Conservation (phyloP, 2,888 invertebrate genomes). For the Phorcus lineatus region DNA sequence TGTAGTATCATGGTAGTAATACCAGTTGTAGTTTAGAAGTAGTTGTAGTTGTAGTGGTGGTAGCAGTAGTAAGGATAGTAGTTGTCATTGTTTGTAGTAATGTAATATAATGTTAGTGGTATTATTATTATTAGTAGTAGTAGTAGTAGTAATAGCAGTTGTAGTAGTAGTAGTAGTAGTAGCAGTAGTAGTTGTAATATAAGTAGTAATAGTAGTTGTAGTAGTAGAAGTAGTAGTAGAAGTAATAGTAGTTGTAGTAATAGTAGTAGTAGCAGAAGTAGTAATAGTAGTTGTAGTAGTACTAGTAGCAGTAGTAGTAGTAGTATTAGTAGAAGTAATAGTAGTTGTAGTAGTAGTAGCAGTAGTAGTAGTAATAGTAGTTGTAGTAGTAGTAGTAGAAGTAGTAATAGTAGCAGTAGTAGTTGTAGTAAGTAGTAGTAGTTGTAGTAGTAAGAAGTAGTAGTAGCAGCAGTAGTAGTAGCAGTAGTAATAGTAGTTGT, state of each 20-base stretch:
- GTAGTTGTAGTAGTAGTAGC: constrained; percentile 22
- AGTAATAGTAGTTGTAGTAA: constrained; percentile 7
- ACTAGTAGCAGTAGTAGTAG: constrained; percentile 15
- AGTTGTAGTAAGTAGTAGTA: constrained; percentile 25
- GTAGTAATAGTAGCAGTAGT: constrained; percentile 24
- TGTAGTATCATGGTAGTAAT: no score
- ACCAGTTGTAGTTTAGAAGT: background rate
- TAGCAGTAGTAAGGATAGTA: constrained; percentile 25
- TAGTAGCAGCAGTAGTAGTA: constrained; percentile 24
- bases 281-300: constrained; percentile 22
- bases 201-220: constrained; percentile 23
- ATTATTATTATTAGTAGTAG: constrained; percentile 12
- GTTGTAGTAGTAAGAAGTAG: constrained; percentile 22
- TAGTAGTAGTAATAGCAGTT: constrained; percentile 21
- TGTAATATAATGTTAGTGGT: constrained; percentile 1
- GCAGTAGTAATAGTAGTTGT: constrained; percentile 18
- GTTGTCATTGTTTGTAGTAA: constrained; percentile 9
- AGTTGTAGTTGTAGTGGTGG: constrained; percentile 19
- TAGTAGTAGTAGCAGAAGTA: constrained; percentile 24
- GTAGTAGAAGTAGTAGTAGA: constrained; percentile 17
- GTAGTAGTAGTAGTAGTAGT: constrained; percentile 23
- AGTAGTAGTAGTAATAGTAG: constrained; percentile 21
- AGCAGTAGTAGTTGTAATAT: constrained; percentile 27
- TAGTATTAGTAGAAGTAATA: constrained; percentile 21
- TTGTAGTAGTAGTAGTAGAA: constrained; percentile 24